Conservation (phyloP, 2,797 vertebrate species). For the Megalops cyprinoides region DNA sequence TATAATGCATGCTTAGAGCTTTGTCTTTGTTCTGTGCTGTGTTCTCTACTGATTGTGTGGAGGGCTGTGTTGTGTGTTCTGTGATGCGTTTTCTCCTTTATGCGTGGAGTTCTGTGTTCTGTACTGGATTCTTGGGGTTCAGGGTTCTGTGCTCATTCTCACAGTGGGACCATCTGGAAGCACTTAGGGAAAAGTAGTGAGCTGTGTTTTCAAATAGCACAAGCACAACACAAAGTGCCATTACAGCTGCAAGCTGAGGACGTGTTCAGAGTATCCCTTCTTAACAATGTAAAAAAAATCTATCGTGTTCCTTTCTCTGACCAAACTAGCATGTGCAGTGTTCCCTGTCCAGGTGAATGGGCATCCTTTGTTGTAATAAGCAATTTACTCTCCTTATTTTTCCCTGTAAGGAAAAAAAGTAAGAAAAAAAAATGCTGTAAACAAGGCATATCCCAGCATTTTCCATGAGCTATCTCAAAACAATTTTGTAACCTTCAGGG, state of each 20-base stretch:
- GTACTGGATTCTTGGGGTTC: not conserved
- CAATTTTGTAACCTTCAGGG: conserved; percentile 14
- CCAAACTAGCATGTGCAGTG: not conserved
- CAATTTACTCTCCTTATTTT: conserved; percentile 1
- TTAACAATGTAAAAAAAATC: not conserved
- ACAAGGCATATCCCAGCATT: not conserved
- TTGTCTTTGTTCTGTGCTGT: not conserved
- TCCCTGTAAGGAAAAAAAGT: not conserved
- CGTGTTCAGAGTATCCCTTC: conserved; percentile 10
- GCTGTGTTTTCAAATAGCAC: not conserved
- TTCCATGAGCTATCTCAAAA: conserved; percentile 1
- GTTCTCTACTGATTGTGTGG: too few species aligned
- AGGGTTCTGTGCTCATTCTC: not conserved
- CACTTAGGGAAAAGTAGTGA: not conserved
- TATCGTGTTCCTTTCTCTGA: not conserved
- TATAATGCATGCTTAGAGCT: too few species aligned
- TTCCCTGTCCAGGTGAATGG: not conserved
- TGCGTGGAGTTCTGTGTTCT: not conserved
- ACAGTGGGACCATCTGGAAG: conserved; percentile 11
- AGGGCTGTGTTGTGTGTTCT: not conserved
- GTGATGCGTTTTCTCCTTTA: not conserved
- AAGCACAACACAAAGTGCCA: conserved; percentile 16
- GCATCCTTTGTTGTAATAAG: not conserved
- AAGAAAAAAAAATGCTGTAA: too few species aligned
- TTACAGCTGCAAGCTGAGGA: not conserved